Base-by-base conservation (phyloP, 2,797 vertebrate species). In the Poecilia picta region DNA sequence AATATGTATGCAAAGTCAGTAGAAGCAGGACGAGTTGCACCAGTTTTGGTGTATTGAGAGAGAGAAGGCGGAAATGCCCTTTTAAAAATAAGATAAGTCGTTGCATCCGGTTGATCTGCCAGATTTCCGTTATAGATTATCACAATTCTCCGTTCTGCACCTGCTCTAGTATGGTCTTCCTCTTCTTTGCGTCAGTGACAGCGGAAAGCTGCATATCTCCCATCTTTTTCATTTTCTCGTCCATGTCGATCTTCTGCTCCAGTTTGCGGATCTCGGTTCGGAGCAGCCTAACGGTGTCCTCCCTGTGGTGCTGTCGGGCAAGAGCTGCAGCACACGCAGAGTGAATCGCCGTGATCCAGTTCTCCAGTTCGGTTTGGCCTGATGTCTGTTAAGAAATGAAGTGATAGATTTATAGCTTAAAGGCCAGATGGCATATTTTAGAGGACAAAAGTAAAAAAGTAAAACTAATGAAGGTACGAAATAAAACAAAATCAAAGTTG, bases 161-260 rank as follows among this genome's bases (percentile, higher is more conserved):
- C 96, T 98, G 98, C 85, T 98, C 97, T 73, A 98, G 90, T 20
- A 98, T 98, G 12, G 97, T 98, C 93, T 98, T 98, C 93, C 97
- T 97, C 92, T 98, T 98, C 94, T 97, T 98, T 28, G 93, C 91
- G 47, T 98, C 97, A 0, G 96, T 98, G 36, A 98, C 97, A 0
- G 97, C 97, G 31, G 97, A 97, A 79, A 99, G 96, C 90, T 99
- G 98, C 98, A 99, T 99, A 83, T 99, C 98, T 0, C 98, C 98
- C 98, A 99, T 99, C 82, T 99, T 99, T 95, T 98, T 99, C 98
- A 99, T 99, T 94, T 99, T 99, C 89, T 99, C 98, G 0, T 99
- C 98, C 98, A 99, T 99, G 92, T 99, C 98, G 1, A 99, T 98
- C 95, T 98, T 99, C 93, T 99, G 98, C 91, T 99, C 98, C 82